phyloP scores from a whole-genome alignment of 2,797 vertebrate genomes.

The Sarcoramphus papa region DNA sequence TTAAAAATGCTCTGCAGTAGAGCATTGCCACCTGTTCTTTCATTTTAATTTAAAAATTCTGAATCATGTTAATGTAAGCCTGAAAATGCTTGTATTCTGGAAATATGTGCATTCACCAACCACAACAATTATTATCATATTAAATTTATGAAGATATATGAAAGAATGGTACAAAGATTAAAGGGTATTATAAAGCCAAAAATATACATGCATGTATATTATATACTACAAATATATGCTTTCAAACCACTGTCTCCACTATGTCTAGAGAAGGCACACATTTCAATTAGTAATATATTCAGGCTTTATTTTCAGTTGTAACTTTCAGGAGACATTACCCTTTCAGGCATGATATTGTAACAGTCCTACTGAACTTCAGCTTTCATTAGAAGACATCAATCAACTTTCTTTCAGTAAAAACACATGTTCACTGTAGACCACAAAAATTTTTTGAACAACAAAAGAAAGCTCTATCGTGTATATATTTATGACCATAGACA shows the following conservation, averaged over 20 bases:
- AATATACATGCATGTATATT: constrained; percentile 14
- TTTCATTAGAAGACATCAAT: constrained; percentile 51
- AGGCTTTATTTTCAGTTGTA: constrained; percentile 38
- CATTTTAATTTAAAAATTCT: constrained; percentile 15
- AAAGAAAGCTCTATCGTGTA: background rate
- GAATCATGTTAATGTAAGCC: background rate
- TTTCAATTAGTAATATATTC: constrained; percentile 60
- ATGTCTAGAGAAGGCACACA: constrained; percentile 51
- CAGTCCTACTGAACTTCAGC: constrained; percentile 7
- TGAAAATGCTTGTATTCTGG: constrained; percentile 7
- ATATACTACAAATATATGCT: constrained; percentile 1
- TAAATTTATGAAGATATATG: constrained; percentile 49
- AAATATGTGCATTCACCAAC: constrained; percentile 14
- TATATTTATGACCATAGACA: background rate
- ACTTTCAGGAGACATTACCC: constrained; percentile 36
- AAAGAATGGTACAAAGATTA: constrained; percentile 51
- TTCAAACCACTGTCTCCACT: constrained; percentile 68
- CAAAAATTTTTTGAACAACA: background rate
- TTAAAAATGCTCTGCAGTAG: constrained; percentile 3
- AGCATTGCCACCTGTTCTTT: constrained; percentile 42
- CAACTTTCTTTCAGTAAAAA: constrained; percentile 43
- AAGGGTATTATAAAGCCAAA: constrained; percentile 59
- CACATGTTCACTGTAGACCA: constrained; percentile 37
- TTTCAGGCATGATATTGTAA: constrained; percentile 33
- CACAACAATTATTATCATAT: constrained; percentile 55